Conservation (phyloP, 2,797 vertebrate species). For the Eupleurogrammus muticus region DNA sequence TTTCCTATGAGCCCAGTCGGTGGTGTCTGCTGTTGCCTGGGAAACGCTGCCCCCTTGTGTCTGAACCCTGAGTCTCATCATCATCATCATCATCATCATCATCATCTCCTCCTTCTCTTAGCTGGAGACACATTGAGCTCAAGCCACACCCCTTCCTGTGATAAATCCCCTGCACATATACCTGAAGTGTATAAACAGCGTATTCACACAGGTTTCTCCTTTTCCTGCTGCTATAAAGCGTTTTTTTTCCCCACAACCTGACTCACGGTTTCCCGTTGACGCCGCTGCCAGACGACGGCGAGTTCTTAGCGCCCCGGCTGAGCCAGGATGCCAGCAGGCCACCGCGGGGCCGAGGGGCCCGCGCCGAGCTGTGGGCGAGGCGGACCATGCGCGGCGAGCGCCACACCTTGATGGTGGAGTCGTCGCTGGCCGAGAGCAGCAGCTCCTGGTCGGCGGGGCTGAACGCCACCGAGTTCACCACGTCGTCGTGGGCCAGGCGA, state of each 20-base stretch:
- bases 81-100: neutral
- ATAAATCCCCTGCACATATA: conserved; percentile 40
- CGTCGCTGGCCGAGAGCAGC: conserved; percentile 93
- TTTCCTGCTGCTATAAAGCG: neutral
- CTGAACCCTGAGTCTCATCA: conserved; percentile 28
- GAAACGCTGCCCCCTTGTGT: conserved; percentile 54
- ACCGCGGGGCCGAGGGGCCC: conserved; percentile 66
- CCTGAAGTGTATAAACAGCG: conserved; percentile 48
- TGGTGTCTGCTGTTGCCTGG: conserved; percentile 16
- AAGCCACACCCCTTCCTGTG: conserved; percentile 14
- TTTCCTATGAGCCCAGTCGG: conserved; percentile 13
- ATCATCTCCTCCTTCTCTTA: conserved; percentile 3
- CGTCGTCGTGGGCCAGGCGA: conserved; percentile 92
- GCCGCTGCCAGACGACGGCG: conserved; percentile 26
- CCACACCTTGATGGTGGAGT: conserved; percentile 96
- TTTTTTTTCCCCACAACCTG: conserved; percentile 29
- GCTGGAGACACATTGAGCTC: conserved; percentile 14
- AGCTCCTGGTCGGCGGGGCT: conserved; percentile 96
- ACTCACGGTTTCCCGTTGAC: conserved; percentile 79
- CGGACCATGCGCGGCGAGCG: conserved; percentile 89
- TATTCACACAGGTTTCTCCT: conserved; percentile 13
- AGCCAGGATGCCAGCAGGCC: conserved; percentile 87
- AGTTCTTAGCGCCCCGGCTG: conserved; percentile 81
- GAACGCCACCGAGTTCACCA: conserved; percentile 98
- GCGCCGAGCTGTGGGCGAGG: conserved; percentile 65